A percentile compares a stretch with the other conserved stretches of the same genome.
Evolutionary conservation across 2,797 vertebrate genomes (phyloP).

Genomic region (Eulemur rubriventer): DNA sequence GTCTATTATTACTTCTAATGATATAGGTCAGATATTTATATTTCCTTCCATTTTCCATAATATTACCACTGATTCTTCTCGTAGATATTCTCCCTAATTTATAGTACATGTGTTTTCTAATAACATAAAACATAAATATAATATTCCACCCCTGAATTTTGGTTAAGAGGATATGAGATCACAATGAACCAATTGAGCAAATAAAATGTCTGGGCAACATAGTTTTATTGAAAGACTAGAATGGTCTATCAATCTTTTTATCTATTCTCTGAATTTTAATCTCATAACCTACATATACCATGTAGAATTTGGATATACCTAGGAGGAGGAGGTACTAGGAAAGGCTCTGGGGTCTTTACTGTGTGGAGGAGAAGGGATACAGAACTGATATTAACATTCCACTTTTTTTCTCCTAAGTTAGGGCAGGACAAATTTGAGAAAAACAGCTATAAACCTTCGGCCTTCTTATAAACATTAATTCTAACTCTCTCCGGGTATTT

Average conservation of each 20-base stretch:
- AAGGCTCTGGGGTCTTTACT: background rate
- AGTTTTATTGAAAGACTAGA: background rate
- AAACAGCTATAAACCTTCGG: background rate
- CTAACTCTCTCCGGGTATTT: background rate
- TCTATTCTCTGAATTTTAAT: background rate
- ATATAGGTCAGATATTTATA: slow-evolving; percentile 53
- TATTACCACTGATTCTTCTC: background rate
- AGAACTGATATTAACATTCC: background rate
- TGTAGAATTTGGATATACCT: background rate
- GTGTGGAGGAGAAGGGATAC: background rate
- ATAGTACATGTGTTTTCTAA: background rate
- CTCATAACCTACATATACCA: background rate
- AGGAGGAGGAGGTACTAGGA: background rate
- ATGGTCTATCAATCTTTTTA: background rate
- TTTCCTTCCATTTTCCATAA: slow-evolving; percentile 44
- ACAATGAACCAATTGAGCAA: background rate
- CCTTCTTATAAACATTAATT: background rate
- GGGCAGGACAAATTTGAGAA: background rate
- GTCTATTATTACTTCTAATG: slow-evolving; percentile 11
- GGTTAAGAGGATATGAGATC: background rate
- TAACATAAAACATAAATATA: background rate
- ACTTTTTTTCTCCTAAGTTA: background rate
- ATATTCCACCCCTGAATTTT: background rate
- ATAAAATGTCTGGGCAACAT: background rate
- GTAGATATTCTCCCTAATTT: background rate